Base-by-base conservation (phyloP, 1,140 invertebrate species). In the Drosophila albomicans region DNA sequence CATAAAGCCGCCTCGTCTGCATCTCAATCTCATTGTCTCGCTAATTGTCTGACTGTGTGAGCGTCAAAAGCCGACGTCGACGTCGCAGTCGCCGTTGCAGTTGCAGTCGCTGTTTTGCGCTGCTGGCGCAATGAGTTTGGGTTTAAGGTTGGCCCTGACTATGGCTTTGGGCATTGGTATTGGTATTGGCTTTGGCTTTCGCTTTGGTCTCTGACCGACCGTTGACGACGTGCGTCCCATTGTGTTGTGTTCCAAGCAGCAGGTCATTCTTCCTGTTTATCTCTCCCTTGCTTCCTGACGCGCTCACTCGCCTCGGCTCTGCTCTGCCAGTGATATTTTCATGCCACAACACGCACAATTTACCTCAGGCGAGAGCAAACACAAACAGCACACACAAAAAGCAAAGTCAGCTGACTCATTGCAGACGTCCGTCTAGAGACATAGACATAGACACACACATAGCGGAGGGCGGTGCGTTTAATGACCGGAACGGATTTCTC, bases 191-290 rank as follows among this genome's bases (percentile, higher is more conserved):
- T 41, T 25, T 41, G 41, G 58, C 35, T 38, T 54, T 54, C 28
- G 58, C 51, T 28, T 35, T 65, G 69, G 45, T 61, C 63, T 46
- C 46, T 65, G 41, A 32, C 70, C 54, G 54, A 57, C 52, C 61
- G 41, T 46, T 15, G 45, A 51, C 57, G 41, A 49, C 58, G 49
- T 62, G 49, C 51, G 41, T 43, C 61, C 75, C 76, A 67, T 82
- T 82, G 80, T 82, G 30, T 61, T 20, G 35, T 71, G 54, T 63
- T 49, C 62, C 78, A 86, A 82, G 84, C 85, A 89, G 85, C 85
- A 88, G 85, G 85, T 88, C 85, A 88, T 89, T 88, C 85, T 88
- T 88, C 85, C 85, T 88, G 85, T 88, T 88, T 88, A 88, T 81
- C 74, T 68, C 63, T 28, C 70, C 38, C 59, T 52, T 64, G 41